Evolutionary conservation across 2,888 invertebrate species (phyloP).

Genomic region (Drosophila histrio): DNA sequence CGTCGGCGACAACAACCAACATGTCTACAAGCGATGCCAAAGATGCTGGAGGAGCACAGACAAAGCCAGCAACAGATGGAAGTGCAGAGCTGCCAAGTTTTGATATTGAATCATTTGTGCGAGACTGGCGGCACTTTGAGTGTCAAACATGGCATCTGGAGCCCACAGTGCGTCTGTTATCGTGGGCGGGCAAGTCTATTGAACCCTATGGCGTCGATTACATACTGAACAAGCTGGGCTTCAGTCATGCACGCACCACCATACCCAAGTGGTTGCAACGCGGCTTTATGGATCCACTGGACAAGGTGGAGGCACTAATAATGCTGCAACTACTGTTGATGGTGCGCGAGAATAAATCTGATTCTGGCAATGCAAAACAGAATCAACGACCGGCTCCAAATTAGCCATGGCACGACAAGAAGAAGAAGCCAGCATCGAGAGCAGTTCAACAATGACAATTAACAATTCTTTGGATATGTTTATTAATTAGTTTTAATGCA

Average conservation of each 20-base stretch:
- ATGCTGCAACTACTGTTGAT: slow-evolving; percentile 89
- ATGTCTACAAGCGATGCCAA: slow-evolving; percentile 26
- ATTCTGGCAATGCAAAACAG: slow-evolving; percentile 49
- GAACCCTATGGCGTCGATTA: slow-evolving; percentile 99
- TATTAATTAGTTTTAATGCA: slow-evolving; percentile 58
- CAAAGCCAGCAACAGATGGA: slow-evolving; percentile 19
- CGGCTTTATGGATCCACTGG: slow-evolving; percentile 98
- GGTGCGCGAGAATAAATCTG: slow-evolving; percentile 85
- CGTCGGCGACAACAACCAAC: slow-evolving; percentile 25
- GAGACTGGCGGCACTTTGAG: slow-evolving; percentile 95
- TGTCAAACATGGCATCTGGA: slow-evolving; percentile 98
- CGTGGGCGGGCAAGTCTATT: slow-evolving; percentile 97
- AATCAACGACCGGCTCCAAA: slow-evolving; percentile 62
- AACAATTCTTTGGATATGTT: slow-evolving; percentile 29
- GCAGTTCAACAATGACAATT: slow-evolving; percentile 58
- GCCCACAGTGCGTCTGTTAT: slow-evolving; percentile 93
- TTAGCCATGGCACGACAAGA: slow-evolving; percentile 28
- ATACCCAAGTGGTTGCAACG: slow-evolving; percentile 99
- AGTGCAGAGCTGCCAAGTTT: slow-evolving; percentile 59
- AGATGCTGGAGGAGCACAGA: slow-evolving; percentile 18
- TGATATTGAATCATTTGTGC: slow-evolving; percentile 88
- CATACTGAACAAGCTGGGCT: slow-evolving; percentile 98
- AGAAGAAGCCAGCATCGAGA: slow-evolving; percentile 10
- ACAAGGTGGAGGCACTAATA: slow-evolving; percentile 93
- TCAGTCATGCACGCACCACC: slow-evolving; percentile 98